A percentile compares a stretch with the other conserved stretches of the same genome.
These are phyloP conservation scores for Thunnus albacares DNA, from an alignment of 2,797 vertebrate species.

Conservation along the genomic window DNA sequence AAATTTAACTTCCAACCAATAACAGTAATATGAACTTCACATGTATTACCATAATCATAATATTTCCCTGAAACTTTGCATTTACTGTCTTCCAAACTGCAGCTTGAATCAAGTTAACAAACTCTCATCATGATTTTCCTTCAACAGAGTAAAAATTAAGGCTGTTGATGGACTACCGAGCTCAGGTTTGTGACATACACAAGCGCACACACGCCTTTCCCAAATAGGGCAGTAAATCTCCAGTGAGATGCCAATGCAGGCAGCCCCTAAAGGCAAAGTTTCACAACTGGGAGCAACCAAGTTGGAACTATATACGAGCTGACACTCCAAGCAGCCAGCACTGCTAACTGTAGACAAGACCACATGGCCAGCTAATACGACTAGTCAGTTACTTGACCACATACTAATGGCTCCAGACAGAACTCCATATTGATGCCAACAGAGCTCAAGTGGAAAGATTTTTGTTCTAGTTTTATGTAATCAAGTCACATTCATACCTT, in stretches of 20 bases:
- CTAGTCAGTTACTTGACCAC: conserved; percentile 42
- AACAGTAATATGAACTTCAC: background rate
- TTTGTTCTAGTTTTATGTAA: conserved; percentile 23
- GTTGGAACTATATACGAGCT: conserved; percentile 55
- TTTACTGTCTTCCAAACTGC: background rate
- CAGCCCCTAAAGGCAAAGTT: conserved; percentile 77
- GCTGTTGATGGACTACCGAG: conserved; percentile 43
- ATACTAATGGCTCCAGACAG: conserved; percentile 44
- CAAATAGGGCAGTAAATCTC: conserved; percentile 86
- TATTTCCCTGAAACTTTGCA: background rate
- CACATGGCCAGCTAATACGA: conserved; percentile 43
- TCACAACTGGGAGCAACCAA: conserved; percentile 75
- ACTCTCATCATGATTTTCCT: conserved; percentile 1
- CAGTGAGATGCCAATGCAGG: conserved; percentile 75
- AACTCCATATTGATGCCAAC: conserved; percentile 25
- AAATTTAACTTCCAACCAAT: background rate
- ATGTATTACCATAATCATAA: background rate
- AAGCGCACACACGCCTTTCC: conserved; percentile 68
- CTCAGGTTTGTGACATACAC: conserved; percentile 72
- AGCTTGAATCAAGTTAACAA: conserved; percentile 2
- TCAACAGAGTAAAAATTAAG: conserved; percentile 14
- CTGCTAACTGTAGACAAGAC: conserved; percentile 39
- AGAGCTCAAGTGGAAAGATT: conserved; percentile 20
- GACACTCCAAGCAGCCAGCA: conserved; percentile 55
- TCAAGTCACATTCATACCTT: conserved; percentile 7